phyloP scores from a whole-genome alignment of 2,113 vertebrate genomes.

The Alexandromys fortis region DNA sequence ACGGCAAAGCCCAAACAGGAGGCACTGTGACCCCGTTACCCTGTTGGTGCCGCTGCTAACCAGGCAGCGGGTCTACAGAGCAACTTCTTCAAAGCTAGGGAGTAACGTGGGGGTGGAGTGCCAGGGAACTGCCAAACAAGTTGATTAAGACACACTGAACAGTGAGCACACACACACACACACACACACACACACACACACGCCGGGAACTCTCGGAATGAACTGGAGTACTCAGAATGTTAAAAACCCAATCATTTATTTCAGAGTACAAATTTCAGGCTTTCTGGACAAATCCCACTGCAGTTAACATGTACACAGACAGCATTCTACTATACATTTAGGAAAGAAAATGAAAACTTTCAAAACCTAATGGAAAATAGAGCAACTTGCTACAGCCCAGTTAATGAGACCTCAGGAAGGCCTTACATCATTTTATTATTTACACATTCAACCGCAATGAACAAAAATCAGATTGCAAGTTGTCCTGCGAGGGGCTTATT shows the following conservation, averaged over 20 bases:
- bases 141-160: neutral
- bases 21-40: neutral
- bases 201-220: constrained; percentile 64
- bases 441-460: constrained; percentile 83
- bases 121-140: neutral
- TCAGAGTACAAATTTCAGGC: constrained; percentile 90
- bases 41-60: no score
- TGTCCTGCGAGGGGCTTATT: constrained; percentile 78
- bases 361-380: constrained; percentile 85
- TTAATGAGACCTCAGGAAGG: constrained; percentile 80
- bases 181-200: constrained; percentile 8
- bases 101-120: neutral
- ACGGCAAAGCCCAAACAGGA: neutral
- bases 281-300: constrained; percentile 86
- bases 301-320: constrained; percentile 83
- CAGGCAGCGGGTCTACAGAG: neutral
- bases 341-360: constrained; percentile 74
- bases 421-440: constrained; percentile 83
- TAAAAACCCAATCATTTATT: constrained; percentile 89
- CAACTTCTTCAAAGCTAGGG: neutral
- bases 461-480: constrained; percentile 73
- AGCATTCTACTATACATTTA: constrained; percentile 84
- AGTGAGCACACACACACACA: neutral
- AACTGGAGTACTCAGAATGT: constrained; percentile 80
- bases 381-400: constrained; percentile 77